phyloP scores from a whole-genome alignment of 2,797 vertebrate species.

The Ptychadena robeensis region DNA sequence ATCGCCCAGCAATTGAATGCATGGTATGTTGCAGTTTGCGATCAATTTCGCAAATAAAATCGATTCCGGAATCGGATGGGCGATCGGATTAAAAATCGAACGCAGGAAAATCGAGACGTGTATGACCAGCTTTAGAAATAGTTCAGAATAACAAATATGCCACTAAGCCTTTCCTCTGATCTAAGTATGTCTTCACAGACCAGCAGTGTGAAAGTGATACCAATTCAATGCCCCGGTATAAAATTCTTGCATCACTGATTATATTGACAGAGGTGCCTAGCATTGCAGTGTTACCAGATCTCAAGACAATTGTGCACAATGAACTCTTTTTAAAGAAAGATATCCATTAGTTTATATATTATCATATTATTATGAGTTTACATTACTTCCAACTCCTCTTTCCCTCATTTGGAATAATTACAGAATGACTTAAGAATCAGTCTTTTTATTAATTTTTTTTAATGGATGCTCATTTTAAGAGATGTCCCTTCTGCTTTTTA shows the following conservation, averaged over 20 bases:
- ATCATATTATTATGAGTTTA: no score
- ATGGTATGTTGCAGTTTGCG: no score
- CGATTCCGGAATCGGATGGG: no score
- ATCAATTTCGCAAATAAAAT: no score
- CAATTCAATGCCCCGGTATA: background rate
- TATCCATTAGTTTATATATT: no score
- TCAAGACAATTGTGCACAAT: background rate
- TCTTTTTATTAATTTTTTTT: no score
- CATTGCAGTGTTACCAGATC: background rate
- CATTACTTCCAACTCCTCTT: background rate
- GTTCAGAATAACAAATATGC: background rate
- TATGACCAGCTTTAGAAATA: no score
- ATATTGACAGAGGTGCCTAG: background rate
- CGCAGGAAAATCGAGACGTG: no score
- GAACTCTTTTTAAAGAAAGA: background rate
- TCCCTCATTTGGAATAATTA: background rate
- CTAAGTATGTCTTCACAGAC: slow-evolving; percentile 10
- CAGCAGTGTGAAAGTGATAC: background rate
- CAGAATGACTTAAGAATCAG: background rate
- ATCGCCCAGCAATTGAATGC: no score
- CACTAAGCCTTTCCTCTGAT: background rate
- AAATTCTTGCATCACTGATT: background rate
- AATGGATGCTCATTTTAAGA: no score
- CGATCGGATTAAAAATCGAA: no score
- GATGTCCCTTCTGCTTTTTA: no score